phyloP scores from a whole-genome alignment of 2,797 vertebrate genomes.

The Muraenolepis orangiensis region DNA sequence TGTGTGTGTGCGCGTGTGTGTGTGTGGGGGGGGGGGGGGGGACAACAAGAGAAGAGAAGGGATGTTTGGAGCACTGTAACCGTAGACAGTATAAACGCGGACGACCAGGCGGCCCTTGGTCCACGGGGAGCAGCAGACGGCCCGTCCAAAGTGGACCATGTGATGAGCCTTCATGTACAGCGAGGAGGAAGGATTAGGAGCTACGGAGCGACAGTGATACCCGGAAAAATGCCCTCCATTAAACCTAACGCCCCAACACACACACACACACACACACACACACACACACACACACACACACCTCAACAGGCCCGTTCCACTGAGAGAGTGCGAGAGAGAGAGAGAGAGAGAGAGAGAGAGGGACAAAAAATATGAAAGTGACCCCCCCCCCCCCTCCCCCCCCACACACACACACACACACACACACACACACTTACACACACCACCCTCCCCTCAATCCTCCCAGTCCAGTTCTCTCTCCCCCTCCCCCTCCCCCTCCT shows the following conservation, averaged over 20 bases:
- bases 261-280: background rate
- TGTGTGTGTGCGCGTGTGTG: too few species aligned
- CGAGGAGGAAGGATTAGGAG: too few species aligned
- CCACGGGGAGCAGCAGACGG: slow-evolving; percentile 26
- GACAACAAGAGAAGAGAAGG: too few species aligned
- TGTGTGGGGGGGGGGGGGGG: too few species aligned
- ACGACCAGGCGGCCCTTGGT: background rate
- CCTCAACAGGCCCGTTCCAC: background rate
- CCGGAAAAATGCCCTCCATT: slow-evolving; percentile 80
- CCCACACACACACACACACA: too few species aligned
- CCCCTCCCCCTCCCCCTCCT: slow-evolving; percentile 33
- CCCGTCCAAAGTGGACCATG: too few species aligned
- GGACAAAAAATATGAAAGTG: background rate
- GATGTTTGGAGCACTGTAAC: too few species aligned
- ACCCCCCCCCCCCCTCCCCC: slow-evolving; percentile 47
- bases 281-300: background rate
- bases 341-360: background rate
- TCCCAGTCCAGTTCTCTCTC: slow-evolving; percentile 54
- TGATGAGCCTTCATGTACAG: too few species aligned
- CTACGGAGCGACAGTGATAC: too few species aligned
- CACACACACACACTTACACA: too few species aligned
- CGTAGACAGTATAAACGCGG: too few species aligned
- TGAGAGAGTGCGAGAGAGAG: background rate
- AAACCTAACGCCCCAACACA: slow-evolving; percentile 32
- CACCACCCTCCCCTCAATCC: slow-evolving; percentile 56